Base-by-base conservation (phyloP, 2,888 invertebrate species). In the Mesorhabditis spiculigera region DNA sequence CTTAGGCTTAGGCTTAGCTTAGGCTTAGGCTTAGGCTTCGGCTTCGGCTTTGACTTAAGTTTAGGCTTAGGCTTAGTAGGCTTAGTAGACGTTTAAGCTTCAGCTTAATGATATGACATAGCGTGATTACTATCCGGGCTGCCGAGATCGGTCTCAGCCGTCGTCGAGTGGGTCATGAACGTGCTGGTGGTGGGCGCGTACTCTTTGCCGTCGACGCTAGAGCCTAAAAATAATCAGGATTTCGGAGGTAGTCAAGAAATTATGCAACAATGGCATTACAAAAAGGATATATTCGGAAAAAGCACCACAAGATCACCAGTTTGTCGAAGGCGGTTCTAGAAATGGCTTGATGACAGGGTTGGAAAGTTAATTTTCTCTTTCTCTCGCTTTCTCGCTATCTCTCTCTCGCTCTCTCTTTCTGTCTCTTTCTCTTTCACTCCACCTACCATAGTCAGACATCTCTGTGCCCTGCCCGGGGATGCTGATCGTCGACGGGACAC, bases 81-180 rank as follows among this genome's bases (percentile, higher is more conserved):
- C 10, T 50, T 50, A 50, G 58, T 50, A n/a, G n/a, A 50, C 28
- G 28, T 28, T 28, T 28, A 28, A 28, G 28, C 28, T 28, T 28
- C 28, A 28, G 28, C n/a, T 73, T 62, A 78, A 64, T 78, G 77
- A 67, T 78, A 78, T 61, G 74, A 75, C 41, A 75, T 71, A 58
- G 75, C 72, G 63, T 77, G 77, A 72, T 77, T 75, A 5, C 6
- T 13, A 44, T 69, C 66, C 43, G 75, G 73, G 63, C 76, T 76
- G 67, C 76, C 77, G 41, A 78, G 61, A 69, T 78, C 77, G 0
- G 76, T 78, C 65, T 78, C 77, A 74, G 75, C 71, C 28, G 77
- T 78, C 10, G 75, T 72, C 43, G 77, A 76, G 61, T 75, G 77
- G 3, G 75, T 74, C 71, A 75, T 74, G 45, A 78, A 78, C 28